Conservation (phyloP, 1,140 invertebrate species). For the Drosophila sp. region DNA sequence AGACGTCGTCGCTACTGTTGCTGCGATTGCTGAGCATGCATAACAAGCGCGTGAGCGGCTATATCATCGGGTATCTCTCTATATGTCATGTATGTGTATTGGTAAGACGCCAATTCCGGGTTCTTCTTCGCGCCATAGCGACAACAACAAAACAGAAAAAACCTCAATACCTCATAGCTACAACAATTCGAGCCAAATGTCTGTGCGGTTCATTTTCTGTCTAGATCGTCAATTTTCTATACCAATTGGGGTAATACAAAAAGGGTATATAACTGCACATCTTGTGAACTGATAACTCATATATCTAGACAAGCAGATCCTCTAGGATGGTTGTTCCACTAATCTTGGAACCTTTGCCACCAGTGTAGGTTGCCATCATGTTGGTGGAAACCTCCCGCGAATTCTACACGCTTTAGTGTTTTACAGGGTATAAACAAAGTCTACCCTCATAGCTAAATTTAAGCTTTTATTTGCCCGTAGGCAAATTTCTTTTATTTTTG, state of each 20-base stretch:
- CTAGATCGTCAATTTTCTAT: constrained; percentile 60
- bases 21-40: constrained; percentile 69
- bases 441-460: neutral
- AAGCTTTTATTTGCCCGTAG: constrained; percentile 56
- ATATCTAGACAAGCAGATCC: no score
- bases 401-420: neutral
- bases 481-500: constrained; percentile 67
- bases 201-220: constrained; percentile 71
- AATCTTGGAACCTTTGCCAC: no score
- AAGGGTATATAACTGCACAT: neutral
- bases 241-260: neutral
- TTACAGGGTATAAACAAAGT: constrained; percentile 6
- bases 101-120: constrained; percentile 72
- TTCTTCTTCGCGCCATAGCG: constrained; percentile 70
- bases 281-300: no score
- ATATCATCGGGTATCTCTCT: constrained; percentile 42
- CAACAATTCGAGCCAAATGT: constrained; percentile 46
- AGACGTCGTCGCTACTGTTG: constrained; percentile 3
- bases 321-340: no score
- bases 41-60: constrained; percentile 79
- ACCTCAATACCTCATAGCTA: neutral
- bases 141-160: constrained; percentile 44
- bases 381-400: no score
- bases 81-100: constrained; percentile 28
- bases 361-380: no score